Evolutionary conservation across 2,113 vertebrate genomes (phyloP).

Genomic region (Pristiophorus japonicus): DNA sequence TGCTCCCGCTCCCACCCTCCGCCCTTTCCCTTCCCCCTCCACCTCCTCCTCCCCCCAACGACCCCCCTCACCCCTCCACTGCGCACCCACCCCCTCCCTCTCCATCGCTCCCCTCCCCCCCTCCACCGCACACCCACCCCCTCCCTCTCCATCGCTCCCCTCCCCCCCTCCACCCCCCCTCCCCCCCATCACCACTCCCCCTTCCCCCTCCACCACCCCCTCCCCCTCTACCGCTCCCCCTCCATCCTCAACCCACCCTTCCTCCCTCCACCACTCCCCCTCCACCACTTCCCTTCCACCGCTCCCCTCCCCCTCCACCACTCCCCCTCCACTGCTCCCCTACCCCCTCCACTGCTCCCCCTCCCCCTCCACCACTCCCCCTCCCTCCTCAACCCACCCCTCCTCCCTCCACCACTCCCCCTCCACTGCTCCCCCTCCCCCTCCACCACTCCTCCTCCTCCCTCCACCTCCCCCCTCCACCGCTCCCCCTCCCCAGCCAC

Average conservation of each 20-base stretch:
- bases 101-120: background rate
- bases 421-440: background rate
- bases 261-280: background rate
- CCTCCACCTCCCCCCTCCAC: background rate
- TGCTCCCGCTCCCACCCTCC: background rate
- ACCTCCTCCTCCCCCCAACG: background rate
- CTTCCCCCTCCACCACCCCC: too few relatives aligned
- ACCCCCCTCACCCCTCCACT: background rate
- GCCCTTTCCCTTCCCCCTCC: background rate
- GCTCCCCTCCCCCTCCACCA: background rate
- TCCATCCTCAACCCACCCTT: background rate
- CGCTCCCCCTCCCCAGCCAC: background rate
- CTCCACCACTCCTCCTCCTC: background rate
- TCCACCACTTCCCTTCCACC: background rate
- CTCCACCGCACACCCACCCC: background rate
- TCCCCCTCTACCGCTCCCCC: background rate
- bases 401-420: background rate
- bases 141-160: too few relatives aligned
- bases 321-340: background rate
- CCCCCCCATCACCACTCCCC: too few relatives aligned
- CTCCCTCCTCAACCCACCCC: too few relatives aligned
- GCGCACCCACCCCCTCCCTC: background rate
- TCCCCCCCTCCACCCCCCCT: background rate
- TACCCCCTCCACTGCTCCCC: background rate
- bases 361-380: background rate